Base-by-base conservation (phyloP, 2,113 vertebrate genomes). In the Tetraodon nigroviridis region DNA sequence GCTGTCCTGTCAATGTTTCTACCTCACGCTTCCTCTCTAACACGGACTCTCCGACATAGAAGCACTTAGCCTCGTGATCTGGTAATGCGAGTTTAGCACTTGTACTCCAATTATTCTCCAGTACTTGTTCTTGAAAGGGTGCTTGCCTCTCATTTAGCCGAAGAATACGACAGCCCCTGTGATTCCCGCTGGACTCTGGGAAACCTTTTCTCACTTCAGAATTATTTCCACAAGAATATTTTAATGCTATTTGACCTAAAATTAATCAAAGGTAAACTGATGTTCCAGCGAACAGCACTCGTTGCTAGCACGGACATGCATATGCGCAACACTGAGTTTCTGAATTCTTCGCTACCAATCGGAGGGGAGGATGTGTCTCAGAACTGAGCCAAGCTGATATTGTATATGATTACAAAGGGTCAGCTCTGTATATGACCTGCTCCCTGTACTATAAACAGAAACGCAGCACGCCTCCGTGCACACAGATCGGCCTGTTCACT, bases 81-180 rank as follows among this genome's bases (percentile, higher is more conserved):
- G 58, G 78, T 85, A 86, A 86, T 84, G 79, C 47, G 72, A 81
- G 76, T 80, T 73, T 67, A 78, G 78, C 83, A 79, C 83, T 88
- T 83, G 83, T 83, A 79, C 77, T 83, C 83, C 76, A 88, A 87
- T 88, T 88, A 88, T 84, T 84, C 79, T 78, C 76, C 82, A 79
- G 73, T 84, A 84, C 78, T 84, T 84, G 80, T 84, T 82, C 83
- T 79, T 86, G 83, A 87, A 83, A 83, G 75, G 76, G 82, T 86
- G 82, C 77, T 80, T 79, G 69, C 75, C 73, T 80, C 86, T 78
- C 83, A 83, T 71, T 85, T 68, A 78, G 80, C 73, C 70, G 69
- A 83, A 84, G 77, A 74, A 78, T 82, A 80, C 65, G 76, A 55
- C 69, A 75, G 55, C 78, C 74, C 67, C 58, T 51, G 72, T 70